These are phyloP conservation scores for Cephus pygmeus DNA, from an alignment of 2,888 invertebrate genomes.

Conservation along the genomic window DNA sequence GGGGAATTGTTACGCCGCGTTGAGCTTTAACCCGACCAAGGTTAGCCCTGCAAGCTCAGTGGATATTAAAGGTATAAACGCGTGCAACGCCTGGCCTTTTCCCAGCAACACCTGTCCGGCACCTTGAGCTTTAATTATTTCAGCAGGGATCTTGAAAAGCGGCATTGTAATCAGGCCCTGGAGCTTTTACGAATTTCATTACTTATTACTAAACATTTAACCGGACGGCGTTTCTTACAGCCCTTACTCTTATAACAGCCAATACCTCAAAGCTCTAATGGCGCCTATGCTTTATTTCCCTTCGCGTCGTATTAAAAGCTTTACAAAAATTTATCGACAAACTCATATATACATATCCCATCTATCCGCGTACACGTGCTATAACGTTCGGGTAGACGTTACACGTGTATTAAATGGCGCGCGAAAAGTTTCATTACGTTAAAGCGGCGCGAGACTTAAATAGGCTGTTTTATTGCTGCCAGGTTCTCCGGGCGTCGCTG, in stretches of 20 bases:
- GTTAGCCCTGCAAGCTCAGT: not conserved
- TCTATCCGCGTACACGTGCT: not conserved
- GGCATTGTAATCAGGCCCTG: not conserved
- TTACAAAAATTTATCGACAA: not conserved
- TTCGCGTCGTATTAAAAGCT: not conserved
- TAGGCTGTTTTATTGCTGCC: not conserved
- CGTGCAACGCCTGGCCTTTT: not conserved
- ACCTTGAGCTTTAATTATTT: not conserved
- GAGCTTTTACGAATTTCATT: not conserved
- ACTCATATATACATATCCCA: not conserved
- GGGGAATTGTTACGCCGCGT: not conserved
- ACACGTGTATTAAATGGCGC: not conserved
- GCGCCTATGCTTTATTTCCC: too few relatives aligned
- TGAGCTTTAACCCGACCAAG: not conserved
- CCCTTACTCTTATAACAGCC: too few relatives aligned
- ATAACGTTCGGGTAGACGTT: not conserved
- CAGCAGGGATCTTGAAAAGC: not conserved
- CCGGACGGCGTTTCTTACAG: too few relatives aligned
- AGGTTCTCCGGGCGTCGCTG: not conserved
- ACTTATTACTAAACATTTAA: not conserved
- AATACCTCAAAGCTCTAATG: too few relatives aligned
- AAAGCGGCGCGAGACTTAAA: not conserved
- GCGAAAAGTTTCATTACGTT: not conserved
- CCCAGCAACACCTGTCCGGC: not conserved
- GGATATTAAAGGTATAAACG: not conserved